phyloP scores from a whole-genome alignment of 2,888 invertebrate species.

The Clusia tigrina region DNA sequence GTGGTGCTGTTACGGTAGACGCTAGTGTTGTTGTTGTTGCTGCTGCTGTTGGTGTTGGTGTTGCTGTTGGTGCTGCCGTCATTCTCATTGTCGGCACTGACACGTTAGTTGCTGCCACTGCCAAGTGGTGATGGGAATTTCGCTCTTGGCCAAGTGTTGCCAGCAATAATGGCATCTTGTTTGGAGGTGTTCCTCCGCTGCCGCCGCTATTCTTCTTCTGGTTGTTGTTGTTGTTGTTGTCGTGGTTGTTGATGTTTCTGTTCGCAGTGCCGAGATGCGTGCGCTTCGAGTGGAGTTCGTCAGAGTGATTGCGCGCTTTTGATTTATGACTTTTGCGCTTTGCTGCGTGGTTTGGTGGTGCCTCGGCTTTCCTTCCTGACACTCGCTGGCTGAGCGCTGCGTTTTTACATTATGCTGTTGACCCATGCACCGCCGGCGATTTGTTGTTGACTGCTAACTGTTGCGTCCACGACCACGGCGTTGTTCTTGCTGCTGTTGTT shows the following conservation, averaged over 20 bases:
- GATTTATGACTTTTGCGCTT: constrained; percentile 56
- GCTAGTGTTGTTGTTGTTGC: constrained; percentile 29
- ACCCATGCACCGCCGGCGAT: constrained; percentile 54
- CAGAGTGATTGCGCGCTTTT: constrained; percentile 57
- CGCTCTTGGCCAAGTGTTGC: constrained; percentile 45
- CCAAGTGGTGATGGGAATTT: constrained; percentile 48
- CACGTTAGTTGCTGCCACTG: constrained; percentile 31
- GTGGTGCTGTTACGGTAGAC: constrained; percentile 21
- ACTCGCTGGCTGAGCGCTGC: constrained; percentile 11
- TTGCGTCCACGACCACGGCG: constrained; percentile 27
- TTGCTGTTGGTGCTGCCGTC: constrained; percentile 22
- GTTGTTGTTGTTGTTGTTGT: constrained; percentile 39
- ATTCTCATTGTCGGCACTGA: constrained; percentile 15
- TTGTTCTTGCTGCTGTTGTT: constrained; percentile 24
- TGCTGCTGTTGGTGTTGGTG: constrained; percentile 28
- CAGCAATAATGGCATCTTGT: constrained; percentile 34
- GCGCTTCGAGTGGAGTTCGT: constrained; percentile 41
- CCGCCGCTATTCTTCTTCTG: constrained; percentile 26
- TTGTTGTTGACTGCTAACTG: constrained; percentile 35
- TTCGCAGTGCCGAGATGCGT: constrained; percentile 19
- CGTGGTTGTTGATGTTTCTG: constrained; percentile 32
- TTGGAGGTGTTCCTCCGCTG: constrained; percentile 6
- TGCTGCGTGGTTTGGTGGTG: constrained; percentile 35
- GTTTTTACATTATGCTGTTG: constrained; percentile 55
- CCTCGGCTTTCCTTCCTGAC: not conserved